Base-by-base conservation (phyloP, 2,113 vertebrate species). In the Passer domesticus region DNA sequence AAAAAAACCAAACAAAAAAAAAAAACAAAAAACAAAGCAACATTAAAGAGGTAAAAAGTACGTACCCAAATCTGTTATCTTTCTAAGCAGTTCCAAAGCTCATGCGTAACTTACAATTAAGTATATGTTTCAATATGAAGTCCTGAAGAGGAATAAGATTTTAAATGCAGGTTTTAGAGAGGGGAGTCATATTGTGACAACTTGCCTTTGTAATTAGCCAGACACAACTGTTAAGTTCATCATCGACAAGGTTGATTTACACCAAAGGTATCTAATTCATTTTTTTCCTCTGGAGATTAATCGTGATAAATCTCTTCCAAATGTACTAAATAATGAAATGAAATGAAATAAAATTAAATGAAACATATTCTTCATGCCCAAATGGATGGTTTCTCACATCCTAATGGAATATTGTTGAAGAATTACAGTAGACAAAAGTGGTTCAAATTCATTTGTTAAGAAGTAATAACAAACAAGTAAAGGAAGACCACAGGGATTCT, bases 281-380 rank as follows among this genome's bases (percentile, higher is more conserved):
- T 95, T 94, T 93, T 53, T 84, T 83, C n/a, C 89, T 87, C 66
- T 91, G 87, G 89, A 94, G 83, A 92, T 92, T 95, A 89, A 92
- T 92, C 0, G 0, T 92, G 62, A 93, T 93, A 93, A 96, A 95
- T 73, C 56, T 81, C 52, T 88, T 92, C 66, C 60, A 94, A 93
- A 89, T 77, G 37, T 86, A 49, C 41, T 81, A 94, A 87, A 80
- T 87, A 89, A 80, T 90, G 39, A 90, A 90, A 84, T 90, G 39
- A 90, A 90, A 84, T 41, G 4, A 89, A 89, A 78, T 37, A 78
- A 83, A 80, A 86, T 35, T 1, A 89, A 91, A 91, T 41, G 6
- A 88, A 96, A 87, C 50, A 47, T 89, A 90, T 68, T 93, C 74
- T 87, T 95, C 25, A 62, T 92, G 41, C 47, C 46, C 87, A 74